Conservation (phyloP, 2,797 vertebrate genomes). For the Rhinichthys osculus region DNA sequence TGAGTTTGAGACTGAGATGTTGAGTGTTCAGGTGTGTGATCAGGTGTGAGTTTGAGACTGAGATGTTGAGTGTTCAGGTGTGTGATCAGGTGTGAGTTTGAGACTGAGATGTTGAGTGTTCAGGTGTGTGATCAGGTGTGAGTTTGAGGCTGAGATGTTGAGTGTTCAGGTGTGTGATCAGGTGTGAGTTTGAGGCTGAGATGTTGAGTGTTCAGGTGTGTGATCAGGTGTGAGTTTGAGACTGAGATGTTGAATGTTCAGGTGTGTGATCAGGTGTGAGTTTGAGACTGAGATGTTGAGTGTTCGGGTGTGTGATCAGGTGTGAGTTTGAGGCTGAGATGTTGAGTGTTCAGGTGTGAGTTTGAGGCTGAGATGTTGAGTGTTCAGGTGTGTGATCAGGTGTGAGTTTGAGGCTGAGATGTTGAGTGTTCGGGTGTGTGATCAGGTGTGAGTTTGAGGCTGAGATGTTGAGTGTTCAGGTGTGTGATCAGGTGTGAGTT, state of each 20-base stretch:
- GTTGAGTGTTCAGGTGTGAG: background rate
- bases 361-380: background rate
- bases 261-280: too few relatives aligned
- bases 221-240: conserved; percentile 70
- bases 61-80: background rate
- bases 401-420: conserved; percentile 55
- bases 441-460: too few relatives aligned
- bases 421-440: background rate
- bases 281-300: background rate
- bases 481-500: conserved; percentile 72
- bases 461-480: background rate
- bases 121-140: conserved; percentile 73
- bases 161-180: background rate
- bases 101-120: background rate
- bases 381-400: conserved; percentile 66
- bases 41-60: conserved; percentile 70
- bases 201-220: background rate
- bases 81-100: too few relatives aligned
- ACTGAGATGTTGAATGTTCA: background rate
- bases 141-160: too few relatives aligned
- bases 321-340: conserved; percentile 56
- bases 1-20: background rate
- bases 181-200: too few relatives aligned
- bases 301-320: conserved; percentile 66
- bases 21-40: background rate